Conservation (phyloP, 2,797 vertebrate genomes). For the Urosaurus nigricauda region DNA sequence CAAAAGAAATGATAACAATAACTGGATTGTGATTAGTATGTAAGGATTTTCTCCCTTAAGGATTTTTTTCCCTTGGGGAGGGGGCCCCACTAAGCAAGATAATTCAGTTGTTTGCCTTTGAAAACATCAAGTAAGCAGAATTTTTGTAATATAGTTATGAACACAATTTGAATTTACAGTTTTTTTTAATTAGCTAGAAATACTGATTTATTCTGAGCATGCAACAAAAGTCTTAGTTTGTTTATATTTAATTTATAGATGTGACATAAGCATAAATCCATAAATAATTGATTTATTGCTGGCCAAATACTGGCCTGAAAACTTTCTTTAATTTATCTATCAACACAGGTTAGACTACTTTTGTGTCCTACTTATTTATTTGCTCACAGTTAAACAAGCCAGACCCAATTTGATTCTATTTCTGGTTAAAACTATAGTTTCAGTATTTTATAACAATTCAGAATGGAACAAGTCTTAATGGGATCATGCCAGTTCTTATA, state of each 20-base stretch:
- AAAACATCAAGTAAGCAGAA: not conserved
- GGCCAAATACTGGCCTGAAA: constrained; percentile 60
- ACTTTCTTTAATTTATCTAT: constrained; percentile 67
- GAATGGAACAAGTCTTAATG: not conserved
- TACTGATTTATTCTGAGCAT: constrained; percentile 24
- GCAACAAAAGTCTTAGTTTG: constrained; percentile 42
- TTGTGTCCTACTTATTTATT: not conserved
- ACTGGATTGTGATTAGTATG: not conserved
- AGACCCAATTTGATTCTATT: not conserved
- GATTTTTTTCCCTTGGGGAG: not conserved
- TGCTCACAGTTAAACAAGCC: not conserved
- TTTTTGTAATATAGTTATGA: constrained; percentile 14
- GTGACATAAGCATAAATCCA: constrained; percentile 34
- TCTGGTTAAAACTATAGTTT: not conserved
- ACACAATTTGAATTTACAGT: constrained; percentile 20
- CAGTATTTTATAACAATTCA: not conserved
- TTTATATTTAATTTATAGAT: constrained; percentile 42
- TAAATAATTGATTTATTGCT: constrained; percentile 51
- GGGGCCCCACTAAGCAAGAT: not conserved
- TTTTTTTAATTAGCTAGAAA: constrained; percentile 7
- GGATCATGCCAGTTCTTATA: not conserved
- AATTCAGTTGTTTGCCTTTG: not conserved
- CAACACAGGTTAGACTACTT: constrained; percentile 14
- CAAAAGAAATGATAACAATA: not conserved
- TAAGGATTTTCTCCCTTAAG: not conserved